Evolutionary conservation across 2,888 invertebrate genomes (phyloP).

Genomic region (Erebia ligea): DNA sequence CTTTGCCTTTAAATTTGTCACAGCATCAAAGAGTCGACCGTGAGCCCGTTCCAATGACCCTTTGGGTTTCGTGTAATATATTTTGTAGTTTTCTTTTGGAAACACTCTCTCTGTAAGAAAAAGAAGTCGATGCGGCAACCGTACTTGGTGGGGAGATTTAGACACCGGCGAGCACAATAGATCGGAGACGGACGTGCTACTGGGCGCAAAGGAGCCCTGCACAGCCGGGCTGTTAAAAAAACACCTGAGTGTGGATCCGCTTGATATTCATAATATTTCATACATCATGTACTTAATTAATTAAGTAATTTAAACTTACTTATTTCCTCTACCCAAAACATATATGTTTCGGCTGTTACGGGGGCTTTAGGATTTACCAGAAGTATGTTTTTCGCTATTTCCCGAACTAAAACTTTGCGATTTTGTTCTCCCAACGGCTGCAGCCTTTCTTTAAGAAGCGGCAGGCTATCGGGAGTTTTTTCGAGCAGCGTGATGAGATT

Average conservation of each 20-base stretch:
- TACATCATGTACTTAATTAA: too few relatives aligned
- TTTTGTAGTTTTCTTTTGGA: background rate
- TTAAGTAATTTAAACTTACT: too few relatives aligned
- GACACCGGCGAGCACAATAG: too few relatives aligned
- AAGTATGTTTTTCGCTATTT: background rate
- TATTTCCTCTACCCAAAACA: too few relatives aligned
- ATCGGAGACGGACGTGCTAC: too few relatives aligned
- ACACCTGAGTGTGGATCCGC: too few relatives aligned
- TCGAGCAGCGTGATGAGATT: too few relatives aligned
- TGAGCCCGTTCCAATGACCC: background rate
- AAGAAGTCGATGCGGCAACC: background rate
- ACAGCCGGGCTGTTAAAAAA: too few relatives aligned
- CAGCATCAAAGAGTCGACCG: background rate
- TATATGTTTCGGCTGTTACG: background rate
- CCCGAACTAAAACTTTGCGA: background rate
- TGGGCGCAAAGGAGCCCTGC: too few relatives aligned
- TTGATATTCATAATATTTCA: too few relatives aligned
- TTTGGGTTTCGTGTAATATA: background rate
- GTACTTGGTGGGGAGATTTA: too few relatives aligned
- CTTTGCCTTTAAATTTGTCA: conserved; percentile 1
- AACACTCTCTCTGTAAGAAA: conserved; percentile 3
- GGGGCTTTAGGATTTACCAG: background rate
- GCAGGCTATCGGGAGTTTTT: too few relatives aligned
- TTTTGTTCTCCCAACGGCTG: background rate
- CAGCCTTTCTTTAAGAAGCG: background rate